Evolutionary conservation across 2,113 vertebrate genomes (phyloP).

Genomic region (Epinephelus moara): DNA sequence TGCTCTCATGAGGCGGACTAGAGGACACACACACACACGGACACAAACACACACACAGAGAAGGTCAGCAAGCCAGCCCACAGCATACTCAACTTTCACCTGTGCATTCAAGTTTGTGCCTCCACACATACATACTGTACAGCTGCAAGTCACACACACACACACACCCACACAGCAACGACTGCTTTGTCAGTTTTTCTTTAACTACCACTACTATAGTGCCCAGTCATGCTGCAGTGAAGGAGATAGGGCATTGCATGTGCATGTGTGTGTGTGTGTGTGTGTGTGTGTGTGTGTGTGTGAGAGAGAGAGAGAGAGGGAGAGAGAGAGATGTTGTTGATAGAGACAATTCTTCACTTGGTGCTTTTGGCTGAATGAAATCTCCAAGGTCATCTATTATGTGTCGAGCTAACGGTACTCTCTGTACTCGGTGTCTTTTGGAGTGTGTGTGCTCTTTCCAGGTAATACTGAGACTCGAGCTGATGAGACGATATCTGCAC

Average conservation of each 20-base stretch:
- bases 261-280: background rate
- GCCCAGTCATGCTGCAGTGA: slow-evolving; percentile 48
- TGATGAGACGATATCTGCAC: slow-evolving; percentile 62
- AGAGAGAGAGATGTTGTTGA: slow-evolving; percentile 22
- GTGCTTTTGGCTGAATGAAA: slow-evolving; percentile 61
- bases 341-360: slow-evolving; percentile 56
- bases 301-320: background rate
- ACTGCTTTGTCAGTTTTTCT: slow-evolving; percentile 43
- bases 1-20: slow-evolving; percentile 59
- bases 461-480: slow-evolving; percentile 39
- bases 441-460: slow-evolving; percentile 39
- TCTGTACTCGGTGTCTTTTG: slow-evolving; percentile 47
- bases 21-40: slow-evolving; percentile 28
- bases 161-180: slow-evolving; percentile 10
- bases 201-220: slow-evolving; percentile 16
- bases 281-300: background rate
- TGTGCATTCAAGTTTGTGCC: slow-evolving; percentile 6
- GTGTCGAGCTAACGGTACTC: slow-evolving; percentile 45
- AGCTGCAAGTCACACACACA: background rate
- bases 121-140: slow-evolving; percentile 23
- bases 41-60: slow-evolving; percentile 13
- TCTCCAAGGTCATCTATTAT: slow-evolving; percentile 71
- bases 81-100: slow-evolving; percentile 27
- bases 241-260: slow-evolving; percentile 23
- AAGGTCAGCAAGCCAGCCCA: slow-evolving; percentile 36